These are phyloP conservation scores for Notolabrus celidotus DNA, from an alignment of 2,797 vertebrate species.

Conservation along the genomic window DNA sequence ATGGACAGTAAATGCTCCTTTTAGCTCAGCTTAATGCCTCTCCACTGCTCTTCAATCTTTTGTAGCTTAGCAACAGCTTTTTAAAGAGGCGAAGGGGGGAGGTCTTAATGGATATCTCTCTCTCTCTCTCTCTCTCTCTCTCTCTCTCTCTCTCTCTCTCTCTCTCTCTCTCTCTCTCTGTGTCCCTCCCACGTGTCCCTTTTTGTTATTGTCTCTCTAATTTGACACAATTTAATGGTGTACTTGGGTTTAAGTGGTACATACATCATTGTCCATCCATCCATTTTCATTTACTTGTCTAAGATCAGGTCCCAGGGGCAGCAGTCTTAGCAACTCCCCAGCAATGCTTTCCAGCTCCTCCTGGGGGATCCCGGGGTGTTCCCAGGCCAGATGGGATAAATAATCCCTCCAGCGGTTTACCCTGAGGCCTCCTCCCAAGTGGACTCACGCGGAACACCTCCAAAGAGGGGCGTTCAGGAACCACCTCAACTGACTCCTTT, in stretches of 20 bases:
- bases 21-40: conserved; percentile 35
- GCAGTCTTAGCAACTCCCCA: too few species aligned
- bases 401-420: too few species aligned
- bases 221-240: conserved; percentile 69
- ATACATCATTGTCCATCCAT: conserved; percentile 57
- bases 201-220: conserved; percentile 64
- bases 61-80: conserved; percentile 75
- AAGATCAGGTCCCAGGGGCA: too few species aligned
- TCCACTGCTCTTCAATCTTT: conserved; percentile 22
- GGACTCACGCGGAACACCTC: too few species aligned
- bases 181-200: conserved; percentile 48
- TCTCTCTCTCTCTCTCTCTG: conserved; percentile 37
- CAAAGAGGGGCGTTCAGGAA: too few species aligned
- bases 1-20: conserved; percentile 36
- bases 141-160: conserved; percentile 38
- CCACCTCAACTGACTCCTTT: too few species aligned
- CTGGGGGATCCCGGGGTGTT: too few species aligned
- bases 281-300: too few species aligned
- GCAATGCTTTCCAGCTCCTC: too few species aligned
- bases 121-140: too few species aligned
- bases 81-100: conserved; percentile 45
- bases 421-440: too few species aligned
- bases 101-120: conserved; percentile 69
- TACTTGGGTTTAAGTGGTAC: conserved; percentile 64
- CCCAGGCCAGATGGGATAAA: too few species aligned